Base-by-base conservation (phyloP, 2,888 invertebrate species). In the Sinopyrophorus schimmeli region DNA sequence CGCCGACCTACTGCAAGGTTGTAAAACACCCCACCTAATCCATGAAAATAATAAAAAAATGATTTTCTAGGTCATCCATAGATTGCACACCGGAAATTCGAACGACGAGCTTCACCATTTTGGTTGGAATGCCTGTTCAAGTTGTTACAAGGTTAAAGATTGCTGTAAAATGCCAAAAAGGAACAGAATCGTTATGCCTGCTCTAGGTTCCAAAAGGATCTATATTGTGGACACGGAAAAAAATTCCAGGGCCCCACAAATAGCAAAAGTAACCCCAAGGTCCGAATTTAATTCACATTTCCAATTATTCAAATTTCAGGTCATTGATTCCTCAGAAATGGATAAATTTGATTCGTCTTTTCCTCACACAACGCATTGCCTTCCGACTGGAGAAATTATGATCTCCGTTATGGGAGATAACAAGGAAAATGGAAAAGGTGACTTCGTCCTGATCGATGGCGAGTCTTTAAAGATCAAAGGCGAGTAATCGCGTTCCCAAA, bases 51-150 rank as follows among this genome's bases (percentile, higher is more conserved):
- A 28, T 4, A 10, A 21, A n/a, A n/a, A n/a, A 5, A 11, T 31
- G 11, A 21, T 34, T 9, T 53, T 51, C 11, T 68, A 96, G 96
- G 85, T 97, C 3, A 86, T 98, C 28, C 87, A 92, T 68, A 86
- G 93, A 11, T 80, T 93, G 0, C 81, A 83, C 62, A 87, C 95
- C 62, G 87, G 86, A 5, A 73, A 85, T 53, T 72, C 78, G 2
- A 87, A 86, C 0, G 92, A 98, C 65, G 98, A 98, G 70, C 74
- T 98, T 0, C 98, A 98, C 69, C 98, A 98, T 69, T 86, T 87
- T 26, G 97, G 97, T 0, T 98, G 97, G 97, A 97, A 98, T 69
- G 85, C 92, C 0, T 98, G 98, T 71, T 93, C 94, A 59, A 95
- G 95, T 71, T 97, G 96, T 70, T 82, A 88, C 69, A 66, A 71